Evolutionary conservation across 2,888 invertebrate genomes (phyloP).

Genomic region (Tetheella fluctuosa): DNA sequence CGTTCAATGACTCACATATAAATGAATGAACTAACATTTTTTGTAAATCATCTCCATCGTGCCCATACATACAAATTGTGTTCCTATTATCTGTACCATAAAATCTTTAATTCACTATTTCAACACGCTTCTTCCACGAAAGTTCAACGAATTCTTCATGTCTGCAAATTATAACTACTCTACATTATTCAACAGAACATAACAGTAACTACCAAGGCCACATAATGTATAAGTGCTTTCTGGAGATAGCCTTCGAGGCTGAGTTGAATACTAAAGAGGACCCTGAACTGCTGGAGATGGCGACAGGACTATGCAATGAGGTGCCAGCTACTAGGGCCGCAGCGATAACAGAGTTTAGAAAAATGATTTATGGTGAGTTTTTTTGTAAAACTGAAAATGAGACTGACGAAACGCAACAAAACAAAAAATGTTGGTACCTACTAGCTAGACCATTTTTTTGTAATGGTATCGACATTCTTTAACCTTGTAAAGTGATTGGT

Average conservation of each 20-base stretch:
- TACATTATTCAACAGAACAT: no score
- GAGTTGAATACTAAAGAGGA: slow-evolving; percentile 66
- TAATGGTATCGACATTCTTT: no score
- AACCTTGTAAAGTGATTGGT: no score
- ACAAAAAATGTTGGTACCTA: no score
- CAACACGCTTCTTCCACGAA: no score
- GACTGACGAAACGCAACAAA: background rate
- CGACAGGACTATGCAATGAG: slow-evolving; percentile 66
- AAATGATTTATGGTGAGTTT: slow-evolving; percentile 67
- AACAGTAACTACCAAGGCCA: slow-evolving; percentile 30
- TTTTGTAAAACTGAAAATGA: background rate
- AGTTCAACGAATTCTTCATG: no score
- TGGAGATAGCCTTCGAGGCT: slow-evolving; percentile 75
- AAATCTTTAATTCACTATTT: background rate
- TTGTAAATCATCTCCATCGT: no score
- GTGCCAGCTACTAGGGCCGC: slow-evolving; percentile 59
- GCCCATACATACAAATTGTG: no score
- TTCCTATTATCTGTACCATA: background rate
- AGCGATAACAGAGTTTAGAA: slow-evolving; percentile 63
- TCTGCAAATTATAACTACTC: no score
- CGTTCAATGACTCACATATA: no score
- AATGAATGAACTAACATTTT: no score
- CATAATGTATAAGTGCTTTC: slow-evolving; percentile 69
- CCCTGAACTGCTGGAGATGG: slow-evolving; percentile 63
- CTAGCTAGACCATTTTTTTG: no score